These are phyloP conservation scores for Ophion slaviceki DNA, from an alignment of 2,888 invertebrate genomes.

Conservation along the genomic window DNA sequence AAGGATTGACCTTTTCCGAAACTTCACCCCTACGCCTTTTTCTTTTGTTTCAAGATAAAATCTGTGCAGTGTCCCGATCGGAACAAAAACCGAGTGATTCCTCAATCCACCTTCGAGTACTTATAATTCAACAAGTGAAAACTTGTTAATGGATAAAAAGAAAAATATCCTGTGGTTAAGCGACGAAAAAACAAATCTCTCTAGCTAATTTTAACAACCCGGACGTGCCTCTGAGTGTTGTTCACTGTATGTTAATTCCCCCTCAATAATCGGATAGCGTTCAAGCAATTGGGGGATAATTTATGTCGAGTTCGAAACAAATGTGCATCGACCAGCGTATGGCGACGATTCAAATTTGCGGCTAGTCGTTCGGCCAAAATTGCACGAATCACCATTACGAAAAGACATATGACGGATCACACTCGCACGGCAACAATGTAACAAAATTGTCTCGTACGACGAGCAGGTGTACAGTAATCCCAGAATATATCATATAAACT, in stretches of 20 bases:
- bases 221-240: constrained; percentile 66
- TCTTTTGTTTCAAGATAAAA: not conserved
- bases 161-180: constrained; percentile 20
- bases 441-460: constrained; percentile 29
- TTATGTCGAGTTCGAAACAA: constrained; percentile 5
- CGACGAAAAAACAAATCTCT: constrained; percentile 38
- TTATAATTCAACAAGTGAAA: constrained; percentile 4
- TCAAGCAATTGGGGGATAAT: constrained; percentile 14
- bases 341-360: constrained; percentile 25
- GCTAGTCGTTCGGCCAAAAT: not conserved
- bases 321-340: constrained; percentile 51
- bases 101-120: not conserved
- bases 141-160: constrained; percentile 29
- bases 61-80: not conserved
- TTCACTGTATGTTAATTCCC: constrained; percentile 51
- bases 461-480: constrained; percentile 61
- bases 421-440: constrained; percentile 30
- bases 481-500: constrained; percentile 51
- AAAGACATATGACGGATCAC: not conserved
- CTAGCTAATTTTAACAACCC: constrained; percentile 58
- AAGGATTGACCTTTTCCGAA: not conserved
- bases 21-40: not conserved
- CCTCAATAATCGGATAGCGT: constrained; percentile 24
- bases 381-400: not conserved
- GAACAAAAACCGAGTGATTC: constrained; percentile 11